These are phyloP conservation scores for Drosophila lini DNA, from an alignment of 1,140 invertebrate species.

Conservation along the genomic window DNA sequence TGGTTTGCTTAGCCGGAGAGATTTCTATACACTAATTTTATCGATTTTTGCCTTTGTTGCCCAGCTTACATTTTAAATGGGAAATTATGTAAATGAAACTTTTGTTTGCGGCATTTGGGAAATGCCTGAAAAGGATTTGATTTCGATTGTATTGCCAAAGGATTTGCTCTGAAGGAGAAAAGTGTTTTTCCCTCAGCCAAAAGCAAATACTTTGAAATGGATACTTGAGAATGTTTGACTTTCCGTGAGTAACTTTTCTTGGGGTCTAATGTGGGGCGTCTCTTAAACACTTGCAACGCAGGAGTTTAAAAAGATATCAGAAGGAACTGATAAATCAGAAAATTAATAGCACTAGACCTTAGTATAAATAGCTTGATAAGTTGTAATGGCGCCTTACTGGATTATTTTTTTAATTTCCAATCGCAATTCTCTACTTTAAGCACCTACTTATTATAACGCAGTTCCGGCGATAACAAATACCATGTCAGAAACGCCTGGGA, in stretches of 20 bases:
- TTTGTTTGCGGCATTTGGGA: slow-evolving; percentile 50
- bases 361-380: not conserved
- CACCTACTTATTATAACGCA: not conserved
- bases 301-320: not conserved
- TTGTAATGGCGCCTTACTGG: not conserved
- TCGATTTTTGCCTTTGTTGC: slow-evolving; percentile 65
- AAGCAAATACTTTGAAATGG: slow-evolving; percentile 17
- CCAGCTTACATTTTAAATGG: slow-evolving; percentile 64
- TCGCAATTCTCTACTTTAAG: not conserved
- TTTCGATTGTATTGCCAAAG: slow-evolving; percentile 31
- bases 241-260: not conserved
- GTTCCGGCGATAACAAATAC: slow-evolving; percentile 20
- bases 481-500: not conserved
- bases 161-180: slow-evolving; percentile 24
- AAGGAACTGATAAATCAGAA: not conserved
- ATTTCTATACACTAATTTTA: slow-evolving; percentile 64
- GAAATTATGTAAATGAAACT: slow-evolving; percentile 76
- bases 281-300: not conserved
- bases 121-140: slow-evolving; percentile 31
- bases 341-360: not conserved
- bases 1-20: slow-evolving; percentile 52
- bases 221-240: slow-evolving; percentile 11
- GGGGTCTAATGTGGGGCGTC: not conserved
- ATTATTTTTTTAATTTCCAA: not conserved
- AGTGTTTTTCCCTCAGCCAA: slow-evolving; percentile 8